Evolutionary conservation across 1,140 invertebrate genomes (phyloP), one percentile per base, ranked within the genome.

Genomic region (Drosophila sulfurigaster): DNA sequence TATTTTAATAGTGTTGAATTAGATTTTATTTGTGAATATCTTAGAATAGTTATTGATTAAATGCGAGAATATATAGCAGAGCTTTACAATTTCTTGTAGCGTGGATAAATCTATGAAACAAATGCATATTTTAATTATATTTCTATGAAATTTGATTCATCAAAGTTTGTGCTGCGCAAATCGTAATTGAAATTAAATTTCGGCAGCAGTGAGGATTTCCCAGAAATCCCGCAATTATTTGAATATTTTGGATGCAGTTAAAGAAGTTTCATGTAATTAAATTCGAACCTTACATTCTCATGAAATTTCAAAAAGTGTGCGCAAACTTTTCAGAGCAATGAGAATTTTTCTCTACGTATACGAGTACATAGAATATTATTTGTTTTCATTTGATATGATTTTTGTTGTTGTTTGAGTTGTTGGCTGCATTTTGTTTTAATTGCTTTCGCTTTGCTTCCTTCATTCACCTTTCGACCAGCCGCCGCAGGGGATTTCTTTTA

Each of bases 381-480:
- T 71, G 25, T 70, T 60, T 63, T 65, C 56, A 45, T 49, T 54
- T 57, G 11, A 8, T 48, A 13, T 73, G 30, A 58, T 56, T 43
- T 7, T 35, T 65, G 16, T 41, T 68, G 56, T 58, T 72, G 16
- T 38, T 38, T 38, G 7, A 38, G 35, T 16, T 65, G 35, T 59
- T 79, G 51, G 28, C 32, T 71, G 73, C 73, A 68, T 87, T 83
- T 80, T 80, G 76, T 71, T 77, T 75, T 88, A 88, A 88, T 87
- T 87, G 82, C 80, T 87, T 83, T 81, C 69, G 62, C 78, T 85
- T 86, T 81, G 81, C 78, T 85, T 86, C 78, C 69, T 16, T 32
- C 20, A 25, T 25, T 64, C 48, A 76, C 74, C 82, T 75, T 74
- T 82, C 46, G 70, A 54, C 80, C 32, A 11, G 45, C 30, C 49